These are phyloP conservation scores for Pachycephala philippinensis DNA, from an alignment of 2,113 vertebrate genomes.

Conservation along the genomic window DNA sequence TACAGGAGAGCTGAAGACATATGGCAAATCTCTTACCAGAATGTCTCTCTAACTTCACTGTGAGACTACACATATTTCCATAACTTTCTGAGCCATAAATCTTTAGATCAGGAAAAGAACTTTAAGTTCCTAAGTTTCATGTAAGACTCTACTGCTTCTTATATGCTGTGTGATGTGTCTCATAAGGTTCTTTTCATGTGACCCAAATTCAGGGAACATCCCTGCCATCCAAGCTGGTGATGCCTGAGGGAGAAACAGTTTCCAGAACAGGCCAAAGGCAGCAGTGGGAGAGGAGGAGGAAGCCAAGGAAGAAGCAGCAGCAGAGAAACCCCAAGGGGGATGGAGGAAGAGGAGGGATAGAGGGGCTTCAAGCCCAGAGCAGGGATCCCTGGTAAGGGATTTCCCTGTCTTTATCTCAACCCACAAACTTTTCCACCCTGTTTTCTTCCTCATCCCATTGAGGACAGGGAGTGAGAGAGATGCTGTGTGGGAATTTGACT, in stretches of 20 bases:
- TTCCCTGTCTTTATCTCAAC: not conserved
- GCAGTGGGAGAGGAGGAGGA: not conserved
- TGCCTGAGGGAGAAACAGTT: fast-evolving
- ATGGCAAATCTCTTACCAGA: not conserved
- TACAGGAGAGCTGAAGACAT: not conserved
- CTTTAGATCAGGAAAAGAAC: not conserved
- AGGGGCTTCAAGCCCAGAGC: not conserved
- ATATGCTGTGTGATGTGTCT: not conserved
- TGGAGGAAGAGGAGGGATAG: not conserved
- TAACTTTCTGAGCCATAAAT: not conserved
- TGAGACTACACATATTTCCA: not conserved
- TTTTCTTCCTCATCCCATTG: not conserved
- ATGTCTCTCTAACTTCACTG: not conserved
- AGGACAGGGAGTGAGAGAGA: not conserved
- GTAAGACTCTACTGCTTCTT: not conserved
- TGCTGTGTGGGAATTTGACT: not conserved
- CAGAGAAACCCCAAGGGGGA: fast-evolving
- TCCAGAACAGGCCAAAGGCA: not conserved
- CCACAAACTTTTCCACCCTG: fast-evolving
- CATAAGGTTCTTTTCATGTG: not conserved
- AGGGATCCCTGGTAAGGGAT: not conserved
- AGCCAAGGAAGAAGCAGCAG: not conserved
- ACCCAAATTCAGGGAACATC: not conserved
- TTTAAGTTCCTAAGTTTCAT: not conserved
- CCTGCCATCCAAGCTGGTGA: not conserved